Evolutionary conservation across 2,888 invertebrate species (phyloP).

Genomic region (Acholoe squamosa): DNA sequence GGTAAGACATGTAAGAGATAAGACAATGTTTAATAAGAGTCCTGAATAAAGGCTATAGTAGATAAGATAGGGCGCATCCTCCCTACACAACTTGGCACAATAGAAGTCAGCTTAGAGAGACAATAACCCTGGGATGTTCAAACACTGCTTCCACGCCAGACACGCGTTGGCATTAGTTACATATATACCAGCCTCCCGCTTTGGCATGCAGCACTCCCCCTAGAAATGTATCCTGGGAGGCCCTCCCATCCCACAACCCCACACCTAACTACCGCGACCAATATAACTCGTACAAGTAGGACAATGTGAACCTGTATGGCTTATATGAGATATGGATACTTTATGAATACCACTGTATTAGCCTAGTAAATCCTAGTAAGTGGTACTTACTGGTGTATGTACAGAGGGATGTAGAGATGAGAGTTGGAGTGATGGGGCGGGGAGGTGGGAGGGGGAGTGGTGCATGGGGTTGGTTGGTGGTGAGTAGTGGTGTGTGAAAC

Average conservation of each 20-base stretch:
- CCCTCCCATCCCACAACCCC: not conserved
- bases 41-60: not conserved
- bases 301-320: too few relatives aligned
- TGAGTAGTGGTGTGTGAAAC: not conserved
- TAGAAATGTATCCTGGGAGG: not conserved
- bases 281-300: too few relatives aligned
- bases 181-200: not conserved
- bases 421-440: not conserved
- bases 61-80: constrained; percentile 1
- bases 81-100: constrained; percentile 6
- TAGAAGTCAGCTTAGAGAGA: constrained; percentile 3
- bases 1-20: too few relatives aligned
- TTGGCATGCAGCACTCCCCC: not conserved
- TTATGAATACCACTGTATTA: not conserved
- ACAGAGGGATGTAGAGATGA: too few relatives aligned
- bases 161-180: constrained; percentile 20
- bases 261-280: too few relatives aligned
- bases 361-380: not conserved
- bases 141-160: not conserved
- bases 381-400: too few relatives aligned
- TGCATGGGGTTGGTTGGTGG: too few relatives aligned
- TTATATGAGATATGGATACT: not conserved
- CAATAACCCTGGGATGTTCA: constrained; percentile 18
- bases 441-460: not conserved
- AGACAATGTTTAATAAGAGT: too few relatives aligned